Conservation (phyloP, 2,113 vertebrate species). For the Pungitius pungitius region DNA sequence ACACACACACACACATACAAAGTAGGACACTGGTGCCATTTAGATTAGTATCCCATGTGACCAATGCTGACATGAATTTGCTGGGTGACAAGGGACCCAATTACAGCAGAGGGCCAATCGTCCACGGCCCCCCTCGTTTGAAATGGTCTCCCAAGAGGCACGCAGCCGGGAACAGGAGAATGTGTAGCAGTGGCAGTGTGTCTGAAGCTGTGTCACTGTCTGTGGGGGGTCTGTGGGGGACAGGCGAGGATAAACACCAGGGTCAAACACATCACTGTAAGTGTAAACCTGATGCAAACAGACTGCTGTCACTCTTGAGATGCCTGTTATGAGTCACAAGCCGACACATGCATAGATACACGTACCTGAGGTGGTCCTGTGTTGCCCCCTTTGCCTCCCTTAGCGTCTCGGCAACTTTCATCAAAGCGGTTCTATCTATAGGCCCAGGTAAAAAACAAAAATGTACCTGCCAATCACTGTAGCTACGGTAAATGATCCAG, state of each 20-base stretch:
- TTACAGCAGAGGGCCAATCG: conserved; percentile 72
- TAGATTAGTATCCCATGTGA: conserved; percentile 77
- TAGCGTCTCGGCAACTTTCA: conserved; percentile 19
- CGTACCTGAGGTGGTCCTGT: conserved; percentile 4
- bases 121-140: conserved; percentile 63
- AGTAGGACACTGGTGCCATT: conserved; percentile 81
- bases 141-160: conserved; percentile 66
- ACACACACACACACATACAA: conserved; percentile 44
- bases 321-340: conserved; percentile 16
- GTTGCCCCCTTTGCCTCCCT: conserved; percentile 26
- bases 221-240: conserved; percentile 29
- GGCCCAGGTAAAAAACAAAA: background rate
- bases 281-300: conserved; percentile 58
- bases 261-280: conserved; percentile 64
- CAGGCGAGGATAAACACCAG: conserved; percentile 55
- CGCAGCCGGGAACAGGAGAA: conserved; percentile 21
- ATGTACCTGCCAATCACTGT: conserved; percentile 36
- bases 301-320: conserved; percentile 61
- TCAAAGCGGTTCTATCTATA: background rate
- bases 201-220: conserved; percentile 56
- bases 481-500: conserved; percentile 18
- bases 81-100: conserved; percentile 78
- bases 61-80: conserved; percentile 74
- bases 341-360: conserved; percentile 7
- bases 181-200: conserved; percentile 16